A percentile compares a stretch with the other conserved stretches of the same genome.
Evolutionary conservation across 1,140 invertebrate species (phyloP).

Genomic region (Conus betulinus): DNA sequence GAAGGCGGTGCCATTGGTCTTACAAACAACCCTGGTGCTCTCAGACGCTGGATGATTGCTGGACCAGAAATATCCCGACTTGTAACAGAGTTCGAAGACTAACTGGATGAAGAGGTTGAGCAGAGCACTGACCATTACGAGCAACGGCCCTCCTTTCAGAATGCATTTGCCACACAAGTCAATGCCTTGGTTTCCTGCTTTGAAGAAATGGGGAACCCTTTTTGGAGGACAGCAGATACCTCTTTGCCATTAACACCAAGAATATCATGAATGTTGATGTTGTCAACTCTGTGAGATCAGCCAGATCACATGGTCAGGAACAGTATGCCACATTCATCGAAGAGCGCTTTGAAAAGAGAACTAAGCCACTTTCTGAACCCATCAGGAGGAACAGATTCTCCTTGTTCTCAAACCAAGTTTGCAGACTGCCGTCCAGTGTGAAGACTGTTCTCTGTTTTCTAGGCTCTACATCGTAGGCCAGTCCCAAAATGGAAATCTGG

Average conservation of each 20-base stretch:
- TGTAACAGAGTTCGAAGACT: neutral
- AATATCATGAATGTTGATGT: neutral
- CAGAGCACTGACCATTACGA: neutral
- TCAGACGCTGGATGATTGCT: constrained; percentile 37
- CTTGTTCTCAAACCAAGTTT: neutral
- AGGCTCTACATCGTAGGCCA: constrained; percentile 6
- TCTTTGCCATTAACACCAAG: neutral
- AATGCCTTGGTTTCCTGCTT: neutral
- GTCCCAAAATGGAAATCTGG: neutral
- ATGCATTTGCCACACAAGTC: neutral
- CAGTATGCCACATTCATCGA: neutral
- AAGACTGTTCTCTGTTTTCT: neutral
- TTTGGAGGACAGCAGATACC: neutral
- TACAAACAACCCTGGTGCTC: constrained; percentile 35
- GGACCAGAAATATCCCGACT: constrained; percentile 17
- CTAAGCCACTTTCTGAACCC: constrained; percentile 1
- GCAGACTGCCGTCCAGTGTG: neutral
- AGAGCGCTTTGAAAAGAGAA: neutral
- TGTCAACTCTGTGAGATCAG: neutral
- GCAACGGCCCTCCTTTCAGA: neutral
- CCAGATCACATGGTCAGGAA: neutral
- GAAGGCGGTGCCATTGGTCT: constrained; percentile 56
- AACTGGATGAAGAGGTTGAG: neutral
- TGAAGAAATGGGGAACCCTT: neutral
- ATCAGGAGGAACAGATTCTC: neutral